These are phyloP conservation scores for Chaenodraco wilsoni DNA, from an alignment of 2,797 vertebrate genomes.

Conservation along the genomic window DNA sequence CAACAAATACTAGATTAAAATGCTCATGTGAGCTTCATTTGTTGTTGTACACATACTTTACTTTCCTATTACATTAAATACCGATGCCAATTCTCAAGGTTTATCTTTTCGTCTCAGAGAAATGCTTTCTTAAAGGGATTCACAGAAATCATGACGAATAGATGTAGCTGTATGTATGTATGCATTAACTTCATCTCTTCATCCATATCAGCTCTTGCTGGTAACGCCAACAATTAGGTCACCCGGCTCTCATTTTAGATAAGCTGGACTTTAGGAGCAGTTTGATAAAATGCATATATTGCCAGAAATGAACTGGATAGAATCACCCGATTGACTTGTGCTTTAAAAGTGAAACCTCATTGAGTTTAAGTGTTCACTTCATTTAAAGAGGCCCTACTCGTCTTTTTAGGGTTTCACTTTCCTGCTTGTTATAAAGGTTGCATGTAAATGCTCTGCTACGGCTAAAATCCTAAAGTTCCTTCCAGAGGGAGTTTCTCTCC, in stretches of 20 bases:
- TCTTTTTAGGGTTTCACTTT: background rate
- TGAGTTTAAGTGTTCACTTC: background rate
- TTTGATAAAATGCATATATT: conserved; percentile 50
- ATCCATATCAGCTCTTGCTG: conserved; percentile 58
- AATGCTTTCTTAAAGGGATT: conserved; percentile 23
- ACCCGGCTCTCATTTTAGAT: conserved; percentile 67
- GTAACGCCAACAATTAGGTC: conserved; percentile 69
- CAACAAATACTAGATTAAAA: background rate
- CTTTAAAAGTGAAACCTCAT: background rate
- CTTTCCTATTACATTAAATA: background rate
- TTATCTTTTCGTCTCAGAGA: background rate
- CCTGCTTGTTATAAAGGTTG: too few relatives aligned
- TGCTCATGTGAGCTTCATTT: background rate
- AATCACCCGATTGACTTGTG: background rate
- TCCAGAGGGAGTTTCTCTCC: too few relatives aligned
- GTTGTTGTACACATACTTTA: background rate
- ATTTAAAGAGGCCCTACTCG: background rate
- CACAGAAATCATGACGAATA: conserved; percentile 13
- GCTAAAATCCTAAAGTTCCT: too few relatives aligned
- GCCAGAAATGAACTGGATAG: conserved; percentile 1
- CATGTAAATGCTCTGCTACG: too few relatives aligned
- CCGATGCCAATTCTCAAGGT: background rate
- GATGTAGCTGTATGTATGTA: conserved; percentile 33
- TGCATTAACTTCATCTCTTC: conserved; percentile 60
- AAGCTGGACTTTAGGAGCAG: conserved; percentile 64